Conservation (phyloP, 1,140 invertebrate genomes). For the Neomicropteryx cornuta region DNA sequence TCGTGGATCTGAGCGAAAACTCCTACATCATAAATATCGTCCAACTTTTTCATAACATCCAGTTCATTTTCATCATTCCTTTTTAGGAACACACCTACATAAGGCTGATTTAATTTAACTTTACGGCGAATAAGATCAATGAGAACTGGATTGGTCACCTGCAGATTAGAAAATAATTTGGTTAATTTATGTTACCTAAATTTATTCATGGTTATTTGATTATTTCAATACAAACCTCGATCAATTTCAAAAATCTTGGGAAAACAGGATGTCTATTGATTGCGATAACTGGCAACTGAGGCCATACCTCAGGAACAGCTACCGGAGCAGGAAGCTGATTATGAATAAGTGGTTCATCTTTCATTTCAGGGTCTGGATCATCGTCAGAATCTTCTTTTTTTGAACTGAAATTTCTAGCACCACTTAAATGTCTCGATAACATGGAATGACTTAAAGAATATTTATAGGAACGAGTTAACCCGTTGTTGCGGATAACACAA, state of each 20-base stretch:
- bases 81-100: conserved; percentile 95
- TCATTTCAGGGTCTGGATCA: conserved; percentile 26
- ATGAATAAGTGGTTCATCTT: conserved; percentile 29
- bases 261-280: conserved; percentile 93
- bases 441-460: conserved; percentile 14
- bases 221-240: conserved; percentile 58
- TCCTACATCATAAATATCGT: conserved; percentile 86
- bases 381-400: conserved; percentile 29
- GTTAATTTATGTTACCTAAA: background rate
- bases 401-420: conserved; percentile 21
- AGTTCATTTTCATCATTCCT: conserved; percentile 81
- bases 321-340: conserved; percentile 74
- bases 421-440: conserved; percentile 8
- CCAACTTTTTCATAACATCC: conserved; percentile 76
- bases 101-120: conserved; percentile 92
- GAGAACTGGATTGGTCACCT: conserved; percentile 78
- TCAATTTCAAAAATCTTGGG: conserved; percentile 95
- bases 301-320: conserved; percentile 94
- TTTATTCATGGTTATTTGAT: background rate
- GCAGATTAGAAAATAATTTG: conserved; percentile 2
- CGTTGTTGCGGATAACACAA: too few relatives aligned
- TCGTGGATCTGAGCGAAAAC: conserved; percentile 98
- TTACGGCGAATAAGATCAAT: conserved; percentile 89
- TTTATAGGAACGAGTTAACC: conserved; percentile 11
- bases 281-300: conserved; percentile 89